Conservation (phyloP, 2,797 vertebrate species). For the Sylvilagus floridanus region DNA sequence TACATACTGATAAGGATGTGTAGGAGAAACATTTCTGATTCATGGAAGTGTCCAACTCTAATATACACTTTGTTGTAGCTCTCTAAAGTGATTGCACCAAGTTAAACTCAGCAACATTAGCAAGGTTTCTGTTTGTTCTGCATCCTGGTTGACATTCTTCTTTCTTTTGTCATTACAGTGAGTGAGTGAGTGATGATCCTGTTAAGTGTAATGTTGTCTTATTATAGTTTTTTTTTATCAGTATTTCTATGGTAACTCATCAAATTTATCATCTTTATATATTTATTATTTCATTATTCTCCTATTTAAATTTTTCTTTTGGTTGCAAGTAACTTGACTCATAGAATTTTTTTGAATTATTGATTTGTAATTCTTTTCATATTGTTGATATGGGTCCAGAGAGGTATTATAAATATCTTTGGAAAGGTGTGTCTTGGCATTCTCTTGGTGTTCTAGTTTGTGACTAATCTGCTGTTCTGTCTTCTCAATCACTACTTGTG, state of each 20-base stretch:
- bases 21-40: neutral
- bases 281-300: neutral
- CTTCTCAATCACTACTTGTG: neutral
- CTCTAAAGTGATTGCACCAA: neutral
- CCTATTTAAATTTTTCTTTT: neutral
- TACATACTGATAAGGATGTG: neutral
- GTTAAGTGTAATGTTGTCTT: neutral
- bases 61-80: neutral
- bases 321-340: neutral
- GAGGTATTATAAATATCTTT: neutral
- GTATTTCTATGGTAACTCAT: neutral
- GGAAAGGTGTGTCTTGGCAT: neutral
- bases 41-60: neutral
- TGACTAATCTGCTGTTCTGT: neutral
- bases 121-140: neutral
- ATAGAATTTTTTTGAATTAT: neutral
- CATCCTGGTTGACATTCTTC: neutral
- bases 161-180: neutral
- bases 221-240: neutral
- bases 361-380: neutral
- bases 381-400: neutral
- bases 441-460: neutral
- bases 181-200: neutral
- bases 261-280: neutral
- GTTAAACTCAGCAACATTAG: neutral